Evolutionary conservation across 2,888 invertebrate genomes (phyloP).

Genomic region (Melipona bicolor): DNA sequence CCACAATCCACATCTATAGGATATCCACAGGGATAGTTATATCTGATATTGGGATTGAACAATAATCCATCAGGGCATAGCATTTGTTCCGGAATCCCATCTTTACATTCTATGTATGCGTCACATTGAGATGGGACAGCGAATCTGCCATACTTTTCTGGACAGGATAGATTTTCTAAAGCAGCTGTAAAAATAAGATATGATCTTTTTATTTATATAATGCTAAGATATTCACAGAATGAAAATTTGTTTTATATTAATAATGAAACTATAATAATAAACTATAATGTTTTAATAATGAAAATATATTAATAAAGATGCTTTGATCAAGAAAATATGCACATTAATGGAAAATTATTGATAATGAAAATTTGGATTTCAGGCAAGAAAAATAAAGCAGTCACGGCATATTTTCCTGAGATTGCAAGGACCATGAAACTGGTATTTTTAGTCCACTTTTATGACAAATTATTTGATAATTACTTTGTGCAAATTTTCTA

Average conservation of each 20-base stretch:
- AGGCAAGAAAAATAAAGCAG: background rate
- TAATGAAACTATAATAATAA: no score
- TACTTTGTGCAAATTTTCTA: no score
- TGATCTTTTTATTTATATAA: background rate
- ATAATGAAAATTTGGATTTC: background rate
- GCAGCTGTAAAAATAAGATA: background rate
- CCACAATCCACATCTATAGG: constrained; percentile 92
- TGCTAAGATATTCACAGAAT: background rate
- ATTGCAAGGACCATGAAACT: background rate
- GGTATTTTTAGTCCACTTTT: background rate
- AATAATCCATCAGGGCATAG: constrained; percentile 93
- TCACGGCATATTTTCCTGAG: background rate
- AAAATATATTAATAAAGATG: background rate
- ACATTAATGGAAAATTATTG: background rate
- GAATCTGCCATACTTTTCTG: constrained; percentile 89
- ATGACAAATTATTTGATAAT: background rate
- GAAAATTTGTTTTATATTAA: no score
- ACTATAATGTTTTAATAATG: background rate
- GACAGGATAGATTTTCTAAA: constrained; percentile 84
- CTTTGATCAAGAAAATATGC: no score
- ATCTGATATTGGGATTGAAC: constrained; percentile 90
- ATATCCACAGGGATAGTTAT: constrained; percentile 92
- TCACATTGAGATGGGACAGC: constrained; percentile 90
- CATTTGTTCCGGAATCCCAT: constrained; percentile 91
- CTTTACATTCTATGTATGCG: constrained; percentile 89